Evolutionary conservation across 2,113 vertebrate genomes (phyloP), one percentile per base, ranked within the genome.

Genomic region (Daphoenositta chrysoptera): DNA sequence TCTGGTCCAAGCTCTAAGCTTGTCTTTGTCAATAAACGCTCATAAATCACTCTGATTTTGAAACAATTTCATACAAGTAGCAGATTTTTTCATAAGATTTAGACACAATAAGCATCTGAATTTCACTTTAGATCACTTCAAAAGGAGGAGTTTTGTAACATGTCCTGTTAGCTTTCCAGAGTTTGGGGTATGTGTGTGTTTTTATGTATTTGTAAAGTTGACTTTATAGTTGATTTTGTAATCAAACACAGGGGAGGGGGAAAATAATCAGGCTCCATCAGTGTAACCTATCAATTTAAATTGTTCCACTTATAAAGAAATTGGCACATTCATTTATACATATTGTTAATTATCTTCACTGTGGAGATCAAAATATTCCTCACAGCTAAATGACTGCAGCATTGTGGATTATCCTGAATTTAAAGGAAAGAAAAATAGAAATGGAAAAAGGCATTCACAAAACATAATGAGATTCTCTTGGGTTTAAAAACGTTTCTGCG

Each of bases 221-320:
- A 58, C 13, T 94, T 91, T 60, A 54, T 58, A 22, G 48, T 26
- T 51, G 22, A 23, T 39, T 95, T 91, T 90, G 26, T 54, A 65
- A 66, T 93, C 58, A 87, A 58, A 81, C 39, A 73, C 27, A 39
- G 33, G 30, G 17, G 12, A 73, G 5, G n/a, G 60, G 18, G 14
- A 18, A 93, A 64, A 90, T 53, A 90, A 90, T 83, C 71, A 66
- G 56, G 21, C 56, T 81, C 22, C 48, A 63, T 82, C 65, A 84
- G 33, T 48, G 40, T 84, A 94, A 93, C n/a, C 4, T 39, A 47
- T 40, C 45, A 72, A 73, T 88, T 96, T 90, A 71, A 93, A 87
- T 84, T 91, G 35, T 89, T 75, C 37, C 22, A 78, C 79, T 92
- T 87, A 70, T 71, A 88, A 94, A 94, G 50, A 92, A 95, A 75